These are phyloP conservation scores for Typhlichthys subterraneus DNA, from an alignment of 2,797 vertebrate species.

Conservation along the genomic window DNA sequence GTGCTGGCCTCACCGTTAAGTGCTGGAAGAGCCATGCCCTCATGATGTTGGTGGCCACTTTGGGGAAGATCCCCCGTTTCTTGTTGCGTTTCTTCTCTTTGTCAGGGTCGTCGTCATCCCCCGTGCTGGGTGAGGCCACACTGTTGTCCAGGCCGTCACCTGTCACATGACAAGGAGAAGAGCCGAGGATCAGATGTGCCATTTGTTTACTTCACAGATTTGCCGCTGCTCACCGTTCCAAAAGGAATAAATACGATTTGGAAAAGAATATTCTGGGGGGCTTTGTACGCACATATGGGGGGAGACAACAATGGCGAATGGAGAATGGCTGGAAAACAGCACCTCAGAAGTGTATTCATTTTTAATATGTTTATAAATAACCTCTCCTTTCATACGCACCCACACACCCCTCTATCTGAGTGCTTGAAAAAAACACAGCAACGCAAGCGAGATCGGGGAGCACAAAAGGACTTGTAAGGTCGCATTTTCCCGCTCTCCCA, in stretches of 20 bases:
- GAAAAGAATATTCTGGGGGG: conserved; percentile 63
- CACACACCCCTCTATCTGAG: conserved; percentile 17
- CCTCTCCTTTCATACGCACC: conserved; percentile 71
- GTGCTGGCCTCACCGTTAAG: conserved; percentile 90
- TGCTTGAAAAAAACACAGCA: conserved; percentile 1
- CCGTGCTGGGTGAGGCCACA: conserved; percentile 98
- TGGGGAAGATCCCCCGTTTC: conserved; percentile 99
- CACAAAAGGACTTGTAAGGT: conserved; percentile 81
- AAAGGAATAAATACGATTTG: conserved; percentile 73
- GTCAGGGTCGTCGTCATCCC: conserved; percentile 98
- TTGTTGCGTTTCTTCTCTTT: conserved; percentile 99
- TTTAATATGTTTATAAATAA: conserved; percentile 85
- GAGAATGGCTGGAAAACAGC: conserved; percentile 74
- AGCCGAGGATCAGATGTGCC: conserved; percentile 55
- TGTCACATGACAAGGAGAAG: conserved; percentile 78
- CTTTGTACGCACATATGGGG: conserved; percentile 67
- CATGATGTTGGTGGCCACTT: conserved; percentile 99
- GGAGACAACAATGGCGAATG: conserved; percentile 68
- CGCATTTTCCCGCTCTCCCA: conserved; percentile 78
- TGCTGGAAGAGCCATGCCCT: conserved; percentile 99
- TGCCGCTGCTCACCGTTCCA: conserved; percentile 51
- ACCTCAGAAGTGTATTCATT: conserved; percentile 77
- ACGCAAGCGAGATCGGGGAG: conserved; percentile 29
- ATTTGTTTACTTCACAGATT: conserved; percentile 72
- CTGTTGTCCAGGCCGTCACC: conserved; percentile 99